Evolutionary conservation across 2,113 vertebrate genomes (phyloP).

Genomic region (Amazona guildingii): DNA sequence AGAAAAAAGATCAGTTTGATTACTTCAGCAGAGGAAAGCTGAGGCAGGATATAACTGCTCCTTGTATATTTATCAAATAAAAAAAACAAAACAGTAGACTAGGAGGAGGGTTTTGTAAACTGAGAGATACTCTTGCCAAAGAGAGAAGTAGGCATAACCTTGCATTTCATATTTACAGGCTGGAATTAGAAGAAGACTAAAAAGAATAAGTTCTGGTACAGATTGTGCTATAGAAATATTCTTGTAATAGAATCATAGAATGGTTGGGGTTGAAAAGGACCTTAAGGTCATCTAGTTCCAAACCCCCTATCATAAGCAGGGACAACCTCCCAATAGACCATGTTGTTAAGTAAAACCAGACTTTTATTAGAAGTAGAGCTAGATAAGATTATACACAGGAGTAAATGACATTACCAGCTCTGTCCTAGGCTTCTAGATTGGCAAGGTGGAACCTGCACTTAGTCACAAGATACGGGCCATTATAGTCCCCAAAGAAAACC

Average conservation of each 20-base stretch:
- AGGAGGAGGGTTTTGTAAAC: background rate
- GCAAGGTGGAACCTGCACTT: background rate
- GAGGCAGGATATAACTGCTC: background rate
- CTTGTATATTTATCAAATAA: background rate
- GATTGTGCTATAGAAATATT: background rate
- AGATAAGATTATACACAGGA: background rate
- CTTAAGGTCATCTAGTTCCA: background rate
- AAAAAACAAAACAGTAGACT: background rate
- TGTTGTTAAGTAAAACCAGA: background rate
- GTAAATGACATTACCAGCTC: background rate
- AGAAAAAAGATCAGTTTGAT: background rate
- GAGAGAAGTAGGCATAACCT: background rate
- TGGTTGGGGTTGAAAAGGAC: background rate
- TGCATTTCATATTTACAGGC: background rate
- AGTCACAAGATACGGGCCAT: background rate
- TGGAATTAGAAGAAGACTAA: background rate
- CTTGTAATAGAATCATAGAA: background rate
- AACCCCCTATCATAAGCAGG: background rate
- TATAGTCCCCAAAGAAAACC: rapidly evolving
- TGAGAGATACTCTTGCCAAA: background rate
- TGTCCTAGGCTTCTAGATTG: background rate
- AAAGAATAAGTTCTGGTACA: background rate
- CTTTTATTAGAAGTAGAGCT: background rate
- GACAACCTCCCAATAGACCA: background rate
- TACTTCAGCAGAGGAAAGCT: background rate